Conservation (phyloP, 2,888 invertebrate species). For the Acholoe squamosa region DNA sequence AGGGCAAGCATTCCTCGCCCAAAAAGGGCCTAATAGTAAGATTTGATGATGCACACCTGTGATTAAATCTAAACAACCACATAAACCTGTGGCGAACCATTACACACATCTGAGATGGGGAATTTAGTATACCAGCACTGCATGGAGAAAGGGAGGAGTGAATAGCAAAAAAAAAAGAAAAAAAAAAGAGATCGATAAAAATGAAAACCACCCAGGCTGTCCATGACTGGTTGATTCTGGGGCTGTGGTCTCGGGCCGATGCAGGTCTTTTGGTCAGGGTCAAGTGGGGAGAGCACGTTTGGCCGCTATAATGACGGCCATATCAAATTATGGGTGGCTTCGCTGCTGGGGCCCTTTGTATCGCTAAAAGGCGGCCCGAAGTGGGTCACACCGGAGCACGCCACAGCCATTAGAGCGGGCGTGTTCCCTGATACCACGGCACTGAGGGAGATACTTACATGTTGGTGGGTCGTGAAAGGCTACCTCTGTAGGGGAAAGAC, state of each 20-base stretch:
- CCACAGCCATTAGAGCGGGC: slow-evolving; percentile 13
- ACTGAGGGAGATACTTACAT: not conserved
- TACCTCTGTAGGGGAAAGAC: no score
- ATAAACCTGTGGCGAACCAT: no score
- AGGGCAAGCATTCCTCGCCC: no score
- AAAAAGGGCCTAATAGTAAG: no score
- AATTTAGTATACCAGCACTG: no score
- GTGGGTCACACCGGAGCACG: not conserved
- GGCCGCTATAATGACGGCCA: not conserved
- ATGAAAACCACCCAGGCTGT: not conserved
- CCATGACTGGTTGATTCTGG: not conserved
- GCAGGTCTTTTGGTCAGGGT: not conserved
- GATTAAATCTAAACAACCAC: no score
- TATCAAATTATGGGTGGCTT: slow-evolving; percentile 33
- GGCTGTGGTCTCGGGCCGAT: not conserved
- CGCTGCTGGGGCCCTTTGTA: slow-evolving; percentile 2
- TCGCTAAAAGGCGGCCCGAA: slow-evolving; percentile 7
- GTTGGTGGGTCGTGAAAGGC: no score
- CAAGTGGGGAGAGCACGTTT: not conserved
- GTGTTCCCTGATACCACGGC: not conserved
- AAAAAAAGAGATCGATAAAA: no score
- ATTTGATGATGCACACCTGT: no score
- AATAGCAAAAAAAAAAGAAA: no score
- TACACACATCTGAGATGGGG: no score
- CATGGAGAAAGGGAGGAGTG: no score